Percentiles rank a stretch among this genome's conserved stretches.
Conservation (phyloP, 2,113 vertebrate species). For the Leuciscus idus region DNA sequence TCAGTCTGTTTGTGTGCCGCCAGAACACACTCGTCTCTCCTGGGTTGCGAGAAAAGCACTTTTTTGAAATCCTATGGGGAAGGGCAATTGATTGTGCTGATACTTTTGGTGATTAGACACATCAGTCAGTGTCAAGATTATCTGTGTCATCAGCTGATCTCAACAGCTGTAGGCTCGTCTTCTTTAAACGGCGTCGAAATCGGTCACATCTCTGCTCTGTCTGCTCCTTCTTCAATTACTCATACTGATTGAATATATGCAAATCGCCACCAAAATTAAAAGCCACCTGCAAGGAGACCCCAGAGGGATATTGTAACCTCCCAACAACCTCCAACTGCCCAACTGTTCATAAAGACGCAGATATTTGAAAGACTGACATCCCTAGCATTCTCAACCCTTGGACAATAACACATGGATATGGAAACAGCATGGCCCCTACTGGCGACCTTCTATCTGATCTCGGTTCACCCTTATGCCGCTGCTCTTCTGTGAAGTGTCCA, state of each 20-base stretch:
- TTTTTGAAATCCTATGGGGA: conserved; percentile 66
- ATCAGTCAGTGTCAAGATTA: conserved; percentile 82
- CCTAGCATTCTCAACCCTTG: background rate
- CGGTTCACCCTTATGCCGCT: conserved; percentile 30
- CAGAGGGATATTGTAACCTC: conserved; percentile 60
- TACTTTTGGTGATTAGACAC: conserved; percentile 79
- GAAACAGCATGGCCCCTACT: conserved; percentile 7
- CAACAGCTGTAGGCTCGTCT: conserved; percentile 49
- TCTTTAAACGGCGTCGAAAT: conserved; percentile 65
- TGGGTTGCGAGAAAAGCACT: conserved; percentile 59
- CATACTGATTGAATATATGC: conserved; percentile 82
- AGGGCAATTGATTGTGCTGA: conserved; percentile 77
- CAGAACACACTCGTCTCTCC: conserved; percentile 61
- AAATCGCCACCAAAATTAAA: conserved; percentile 78
- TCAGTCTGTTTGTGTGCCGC: conserved; percentile 76
- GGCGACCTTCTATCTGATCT: conserved; percentile 40
- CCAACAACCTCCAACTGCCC: conserved; percentile 51
- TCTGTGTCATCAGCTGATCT: conserved; percentile 75
- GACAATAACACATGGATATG: conserved; percentile 40
- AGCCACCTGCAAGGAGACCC: conserved; percentile 74
- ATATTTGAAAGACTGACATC: background rate
- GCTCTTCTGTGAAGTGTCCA: conserved; percentile 40
- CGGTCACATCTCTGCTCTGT: conserved; percentile 59
- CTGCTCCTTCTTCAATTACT: conserved; percentile 75
- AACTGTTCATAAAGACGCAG: conserved; percentile 24